phyloP scores from a whole-genome alignment of 2,888 invertebrate genomes.

The Amblyjoppa proteus region DNA sequence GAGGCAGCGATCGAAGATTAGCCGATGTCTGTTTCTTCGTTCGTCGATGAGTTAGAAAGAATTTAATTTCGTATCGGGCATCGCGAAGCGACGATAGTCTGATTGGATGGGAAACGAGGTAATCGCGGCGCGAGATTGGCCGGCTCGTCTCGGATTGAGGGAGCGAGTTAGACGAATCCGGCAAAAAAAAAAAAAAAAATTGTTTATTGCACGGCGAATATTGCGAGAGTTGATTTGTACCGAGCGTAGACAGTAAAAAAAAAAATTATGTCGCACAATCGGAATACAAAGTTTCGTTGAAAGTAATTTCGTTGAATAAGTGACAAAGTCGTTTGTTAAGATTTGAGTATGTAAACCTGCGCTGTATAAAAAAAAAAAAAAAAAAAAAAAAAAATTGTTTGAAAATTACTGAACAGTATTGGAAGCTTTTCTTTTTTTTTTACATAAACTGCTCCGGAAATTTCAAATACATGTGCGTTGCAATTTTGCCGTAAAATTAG shows the following conservation, averaged over 20 bases:
- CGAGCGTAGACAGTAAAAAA: background rate
- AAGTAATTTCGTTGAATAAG: no score
- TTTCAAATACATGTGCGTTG: no score
- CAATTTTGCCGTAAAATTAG: no score
- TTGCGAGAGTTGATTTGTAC: background rate
- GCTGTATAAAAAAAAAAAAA: no score
- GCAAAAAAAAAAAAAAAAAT: background rate
- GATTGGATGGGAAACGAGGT: background rate
- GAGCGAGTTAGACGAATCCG: background rate
- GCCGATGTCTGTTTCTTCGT: background rate
- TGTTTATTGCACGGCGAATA: background rate
- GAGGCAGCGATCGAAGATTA: slow-evolving; percentile 9
- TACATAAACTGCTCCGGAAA: no score
- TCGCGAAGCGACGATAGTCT: background rate
- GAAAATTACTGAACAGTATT: no score
- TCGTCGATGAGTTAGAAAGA: background rate
- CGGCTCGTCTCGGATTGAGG: background rate
- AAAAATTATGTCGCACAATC: no score
- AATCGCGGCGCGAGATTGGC: background rate
- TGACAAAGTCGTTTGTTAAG: no score
- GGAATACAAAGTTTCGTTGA: no score
- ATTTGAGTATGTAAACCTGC: no score
- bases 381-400: no score
- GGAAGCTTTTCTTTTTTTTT: no score
- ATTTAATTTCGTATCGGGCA: background rate